Conservation (phyloP, 2,888 invertebrate species). For the Ennomos fuscantarius region DNA sequence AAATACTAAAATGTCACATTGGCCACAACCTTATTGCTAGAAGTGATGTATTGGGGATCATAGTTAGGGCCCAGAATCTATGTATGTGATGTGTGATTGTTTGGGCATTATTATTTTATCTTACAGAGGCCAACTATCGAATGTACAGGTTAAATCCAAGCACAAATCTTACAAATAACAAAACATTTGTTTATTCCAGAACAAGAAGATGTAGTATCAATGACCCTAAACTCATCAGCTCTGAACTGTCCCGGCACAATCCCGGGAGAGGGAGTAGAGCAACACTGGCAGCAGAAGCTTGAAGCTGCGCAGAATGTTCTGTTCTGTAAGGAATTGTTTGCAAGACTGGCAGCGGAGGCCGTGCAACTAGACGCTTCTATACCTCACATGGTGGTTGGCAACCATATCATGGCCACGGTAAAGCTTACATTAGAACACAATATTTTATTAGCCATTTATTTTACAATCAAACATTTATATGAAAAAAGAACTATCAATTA, state of each 20-base stretch:
- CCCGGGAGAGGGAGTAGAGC: constrained; percentile 86
- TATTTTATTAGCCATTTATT: too few relatives aligned
- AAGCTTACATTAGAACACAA: constrained; percentile 16
- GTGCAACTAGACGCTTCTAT: constrained; percentile 96
- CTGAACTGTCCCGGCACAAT: constrained; percentile 88
- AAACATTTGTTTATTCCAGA: constrained; percentile 78
- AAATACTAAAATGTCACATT: too few relatives aligned
- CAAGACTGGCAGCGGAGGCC: constrained; percentile 97
- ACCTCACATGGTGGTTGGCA: constrained; percentile 98
- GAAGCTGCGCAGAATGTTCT: constrained; percentile 98
- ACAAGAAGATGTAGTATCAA: constrained; percentile 95
- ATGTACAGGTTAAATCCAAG: too few relatives aligned
- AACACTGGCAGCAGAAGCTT: constrained; percentile 98
- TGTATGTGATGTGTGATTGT: too few relatives aligned
- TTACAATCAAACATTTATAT: too few relatives aligned
- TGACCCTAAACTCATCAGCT: constrained; percentile 91
- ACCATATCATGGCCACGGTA: constrained; percentile 98
- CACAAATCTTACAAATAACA: too few relatives aligned
- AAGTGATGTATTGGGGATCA: too few relatives aligned
- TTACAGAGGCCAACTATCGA: too few relatives aligned
- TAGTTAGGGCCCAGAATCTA: too few relatives aligned
- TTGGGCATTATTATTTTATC: too few relatives aligned
- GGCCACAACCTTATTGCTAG: too few relatives aligned
- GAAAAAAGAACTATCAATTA: too few relatives aligned
- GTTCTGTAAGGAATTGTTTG: constrained; percentile 98